phyloP scores from a whole-genome alignment of 30 jellyfish, hydroid and myxozoan genomes.

The Hydra vulgaris region DNA sequence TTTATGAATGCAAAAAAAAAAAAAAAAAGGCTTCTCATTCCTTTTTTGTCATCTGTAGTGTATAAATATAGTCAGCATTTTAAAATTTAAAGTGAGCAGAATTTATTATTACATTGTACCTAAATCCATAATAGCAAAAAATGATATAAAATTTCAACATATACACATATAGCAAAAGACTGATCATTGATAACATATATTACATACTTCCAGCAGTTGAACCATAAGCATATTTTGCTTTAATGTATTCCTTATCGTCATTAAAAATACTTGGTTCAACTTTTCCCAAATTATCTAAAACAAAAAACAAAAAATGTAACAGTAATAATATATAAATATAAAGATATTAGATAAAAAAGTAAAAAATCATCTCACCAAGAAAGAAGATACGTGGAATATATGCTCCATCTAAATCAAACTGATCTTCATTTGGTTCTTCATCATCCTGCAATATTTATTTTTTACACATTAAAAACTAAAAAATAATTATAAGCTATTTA shows the following conservation, averaged over 20 bases:
- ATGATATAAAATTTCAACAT: too few species aligned
- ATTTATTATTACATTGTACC: too few species aligned
- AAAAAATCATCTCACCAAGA: conserved; percentile 39
- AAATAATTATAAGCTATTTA: too few species aligned
- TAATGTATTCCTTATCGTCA: conserved; percentile 53
- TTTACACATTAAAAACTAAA: too few species aligned
- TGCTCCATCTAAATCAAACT: conserved; percentile 92
- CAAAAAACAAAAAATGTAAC: conserved; percentile 4
- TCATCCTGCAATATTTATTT: conserved; percentile 83
- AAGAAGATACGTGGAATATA: conserved; percentile 91
- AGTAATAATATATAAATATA: not conserved
- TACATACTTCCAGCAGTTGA: conserved; percentile 9
- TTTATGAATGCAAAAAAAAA: too few species aligned
- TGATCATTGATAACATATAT: too few species aligned
- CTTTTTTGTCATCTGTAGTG: too few species aligned
- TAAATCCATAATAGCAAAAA: too few species aligned
- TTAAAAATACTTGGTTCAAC: conserved; percentile 72
- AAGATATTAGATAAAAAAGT: not conserved
- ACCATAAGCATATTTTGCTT: conserved; percentile 85
- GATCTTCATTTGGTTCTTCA: conserved; percentile 92
- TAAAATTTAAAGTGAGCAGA: too few species aligned
- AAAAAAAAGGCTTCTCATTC: too few species aligned
- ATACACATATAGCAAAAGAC: too few species aligned
- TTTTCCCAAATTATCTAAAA: conserved; percentile 64
- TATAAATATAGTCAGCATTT: too few species aligned